Base-by-base conservation (phyloP, 1,140 invertebrate species). In the Achroia grisella region DNA sequence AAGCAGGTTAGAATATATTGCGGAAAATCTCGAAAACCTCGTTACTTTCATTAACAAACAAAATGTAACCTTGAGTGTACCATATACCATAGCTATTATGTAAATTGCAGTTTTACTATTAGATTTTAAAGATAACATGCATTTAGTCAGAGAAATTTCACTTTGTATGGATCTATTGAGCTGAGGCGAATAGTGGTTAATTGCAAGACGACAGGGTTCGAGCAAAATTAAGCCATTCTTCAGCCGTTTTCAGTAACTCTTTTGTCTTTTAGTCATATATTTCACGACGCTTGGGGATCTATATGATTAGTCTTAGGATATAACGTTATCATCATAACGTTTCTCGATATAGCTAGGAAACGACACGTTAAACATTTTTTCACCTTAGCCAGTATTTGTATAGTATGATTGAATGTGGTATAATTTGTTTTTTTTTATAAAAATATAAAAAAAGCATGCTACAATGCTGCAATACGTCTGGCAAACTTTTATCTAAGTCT, bases 1-100 rank as follows among this genome's bases (percentile, higher is more conserved):
- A 95, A 94, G 92, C 93, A 94, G 94, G 93, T 95, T 94, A 94
- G 92, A 92, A 86, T 39, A 47, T 48, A 60, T 59, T 51, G 10
- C 44, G 34, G 45, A 42, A 52, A 31, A 39, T 45, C 12, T 48
- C 34, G 42, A 49, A 46, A 33, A 40, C 36, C 44, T 49, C 46
- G 30, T 39, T 48, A 29, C 33, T 45, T 30, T 33, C 11, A 14
- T 39, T 33, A 39, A 39, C 34, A 10, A 43, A 53, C 52, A 23
- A 48, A 53, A 33, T 49, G 48, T 56, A 52, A 48, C 47, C 49
- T 47, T 53, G 2, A 23, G 17, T 30, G 10, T 12, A 28, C 10
- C 33, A 44, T 45, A 44, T 59, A 59, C 41, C 61, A 51, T 51
- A 52, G 28, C 23, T 23, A 23, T 23, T 23, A 47, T 71, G 68